Evolutionary conservation across 2,113 vertebrate genomes (phyloP).

Genomic region (Narcine bancroftii): DNA sequence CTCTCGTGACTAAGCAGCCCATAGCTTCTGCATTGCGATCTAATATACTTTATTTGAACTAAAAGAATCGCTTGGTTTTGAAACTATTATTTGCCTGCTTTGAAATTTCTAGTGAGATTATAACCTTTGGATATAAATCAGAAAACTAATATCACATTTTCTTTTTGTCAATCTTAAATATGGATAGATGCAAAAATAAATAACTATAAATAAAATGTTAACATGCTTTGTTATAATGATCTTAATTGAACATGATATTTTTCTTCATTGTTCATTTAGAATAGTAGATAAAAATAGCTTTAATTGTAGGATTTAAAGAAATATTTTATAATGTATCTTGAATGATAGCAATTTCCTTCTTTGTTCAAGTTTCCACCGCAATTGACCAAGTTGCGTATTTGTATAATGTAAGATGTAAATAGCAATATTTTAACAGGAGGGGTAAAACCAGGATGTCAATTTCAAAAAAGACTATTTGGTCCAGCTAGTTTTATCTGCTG

Average conservation of each 20-base stretch:
- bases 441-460: neutral
- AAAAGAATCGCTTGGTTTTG: neutral
- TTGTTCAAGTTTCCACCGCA: neutral
- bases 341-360: neutral
- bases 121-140: neutral
- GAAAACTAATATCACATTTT: slow-evolving; percentile 4
- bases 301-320: neutral
- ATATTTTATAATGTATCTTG: neutral
- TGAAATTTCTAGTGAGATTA: neutral
- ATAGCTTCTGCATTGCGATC: neutral
- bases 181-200: neutral
- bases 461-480: neutral
- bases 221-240: neutral
- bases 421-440: neutral
- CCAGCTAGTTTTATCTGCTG: too few relatives aligned
- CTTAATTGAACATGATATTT: neutral
- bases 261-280: slow-evolving; percentile 7
- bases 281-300: too few relatives aligned
- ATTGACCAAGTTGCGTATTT: neutral
- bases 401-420: neutral
- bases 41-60: slow-evolving; percentile 39
- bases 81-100: neutral
- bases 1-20: too few relatives aligned
- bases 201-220: neutral
- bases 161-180: neutral